These are phyloP conservation scores for Polymixis flavicincta DNA, from an alignment of 2,888 invertebrate genomes.

Conservation along the genomic window DNA sequence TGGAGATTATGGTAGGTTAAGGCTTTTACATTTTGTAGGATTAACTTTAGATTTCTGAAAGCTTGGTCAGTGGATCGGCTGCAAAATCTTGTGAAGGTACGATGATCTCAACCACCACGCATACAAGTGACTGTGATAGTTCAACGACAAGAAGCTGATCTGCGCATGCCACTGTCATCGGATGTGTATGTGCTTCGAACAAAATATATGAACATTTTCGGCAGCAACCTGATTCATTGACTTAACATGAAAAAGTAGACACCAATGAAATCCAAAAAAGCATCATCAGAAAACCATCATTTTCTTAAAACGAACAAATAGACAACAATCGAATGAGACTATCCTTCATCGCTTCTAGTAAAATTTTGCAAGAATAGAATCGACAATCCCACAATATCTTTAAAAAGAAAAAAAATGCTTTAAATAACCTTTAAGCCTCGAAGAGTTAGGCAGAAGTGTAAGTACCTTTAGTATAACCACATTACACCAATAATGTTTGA, in stretches of 20 bases:
- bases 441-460: background rate
- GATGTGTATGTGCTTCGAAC: no score
- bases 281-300: background rate
- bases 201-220: no score
- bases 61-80: background rate
- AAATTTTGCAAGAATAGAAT: background rate
- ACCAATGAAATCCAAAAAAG: background rate
- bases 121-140: no score
- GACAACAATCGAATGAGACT: background rate
- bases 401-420: no score
- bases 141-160: no score
- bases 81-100: background rate
- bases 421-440: no score
- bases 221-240: background rate
- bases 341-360: background rate
- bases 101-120: no score
- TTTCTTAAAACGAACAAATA: background rate
- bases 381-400: background rate
- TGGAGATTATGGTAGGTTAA: background rate
- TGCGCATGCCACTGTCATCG: no score
- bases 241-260: background rate
- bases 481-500: no score
- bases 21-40: slow-evolving; percentile 7
- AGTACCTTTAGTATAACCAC: background rate
- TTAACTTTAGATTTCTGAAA: background rate